Evolutionary conservation across 1,140 invertebrate species (phyloP), one percentile per base, ranked within the genome.

Genomic region (Bactericera cockerelli): DNA sequence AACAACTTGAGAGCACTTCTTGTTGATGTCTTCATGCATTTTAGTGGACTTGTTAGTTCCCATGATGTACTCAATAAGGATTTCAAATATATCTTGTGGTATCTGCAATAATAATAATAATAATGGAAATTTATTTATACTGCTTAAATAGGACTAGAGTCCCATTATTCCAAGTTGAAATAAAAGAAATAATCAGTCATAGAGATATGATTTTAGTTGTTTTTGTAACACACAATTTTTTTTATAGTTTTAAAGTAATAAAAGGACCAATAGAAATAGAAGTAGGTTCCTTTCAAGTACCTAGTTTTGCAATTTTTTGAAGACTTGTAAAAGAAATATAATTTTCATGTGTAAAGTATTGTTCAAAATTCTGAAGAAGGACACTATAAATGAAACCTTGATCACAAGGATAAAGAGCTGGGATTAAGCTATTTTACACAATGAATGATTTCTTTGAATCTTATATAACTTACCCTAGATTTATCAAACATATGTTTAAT

Each of bases 1-100:
- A 42, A 59, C 39, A 38, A 59, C 14, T 16, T 42, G n/a, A 42
- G 57, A 19, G 42, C 36, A 19, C 42, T 39, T 38, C 36, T 58
- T 49, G n/a, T 49, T 49, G n/a, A 49, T 8, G 4, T 49, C 42
- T 49, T 49, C 42, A 6, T 4, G 42, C n/a, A 49, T 3, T n/a
- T 49, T 49, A 16, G n/a, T 16, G n/a, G 42, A 16, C 22, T 49
- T 49, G 22, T 3, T 49, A 10, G n/a, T 22, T 16, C n/a, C 22
- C n/a, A n/a, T n/a, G 19, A 49, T 49, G 22, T 49, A 49, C 19
- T 49, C 42, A 19, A 49, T 22, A 4, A 49, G 42, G 22, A 49
- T 49, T 49, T 49, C 42, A n/a, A 49, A 49, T 6, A 22, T 49
- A 49, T 49, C 42, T n/a, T 49, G 42, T 19, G 42, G 42, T 19